Base-by-base conservation (phyloP, 1,140 invertebrate genomes). In the Linepithema humile region DNA sequence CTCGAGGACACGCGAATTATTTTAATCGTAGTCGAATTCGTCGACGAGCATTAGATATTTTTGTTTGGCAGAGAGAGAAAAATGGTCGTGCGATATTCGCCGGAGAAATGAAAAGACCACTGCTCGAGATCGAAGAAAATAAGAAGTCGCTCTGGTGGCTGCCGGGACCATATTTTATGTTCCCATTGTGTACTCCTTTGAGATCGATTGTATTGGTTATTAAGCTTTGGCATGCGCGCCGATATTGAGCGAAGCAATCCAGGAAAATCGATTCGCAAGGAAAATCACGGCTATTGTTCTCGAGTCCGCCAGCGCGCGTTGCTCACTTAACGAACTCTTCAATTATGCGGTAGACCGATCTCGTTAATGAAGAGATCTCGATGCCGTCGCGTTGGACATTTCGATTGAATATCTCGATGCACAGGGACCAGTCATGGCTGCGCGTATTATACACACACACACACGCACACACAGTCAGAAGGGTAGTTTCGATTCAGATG, bases 291-390 rank as follows among this genome's bases (percentile, higher is more conserved):
- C 78, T 32, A 82, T 82, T 73, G 65, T 74, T 74, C 48, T 82
- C 69, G 69, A 69, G 78, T 35, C 9, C 38, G 38, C 38, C 48
- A 26, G 2, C 23, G 38, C 69, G 53, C 69, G 53, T 23, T 82
- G 78, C 40, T 74, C 78, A 64, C 40, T 82, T 82, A 73, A 82
- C 78, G 67, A 82, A 82, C 78, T 72, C 78, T 82, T 82, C 69
- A 72, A 82, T 82, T 74, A 82, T 82, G 78, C 55, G 78, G 78
- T 82, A 73, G 78, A 82, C 70, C 78, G 78, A 75, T 84, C 83
- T 88, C 86, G 80, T 75, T 84, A 80, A 88, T 88, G 84, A 85
- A 85, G 78, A 88, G 86, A 70, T 88, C 86, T 82, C 70, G 83
- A 82, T 45, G 70, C 57, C 35, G 72, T 23, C 23, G 55, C 57